phyloP scores from a whole-genome alignment of 2,888 invertebrate species.

The Synergus itoensis region DNA sequence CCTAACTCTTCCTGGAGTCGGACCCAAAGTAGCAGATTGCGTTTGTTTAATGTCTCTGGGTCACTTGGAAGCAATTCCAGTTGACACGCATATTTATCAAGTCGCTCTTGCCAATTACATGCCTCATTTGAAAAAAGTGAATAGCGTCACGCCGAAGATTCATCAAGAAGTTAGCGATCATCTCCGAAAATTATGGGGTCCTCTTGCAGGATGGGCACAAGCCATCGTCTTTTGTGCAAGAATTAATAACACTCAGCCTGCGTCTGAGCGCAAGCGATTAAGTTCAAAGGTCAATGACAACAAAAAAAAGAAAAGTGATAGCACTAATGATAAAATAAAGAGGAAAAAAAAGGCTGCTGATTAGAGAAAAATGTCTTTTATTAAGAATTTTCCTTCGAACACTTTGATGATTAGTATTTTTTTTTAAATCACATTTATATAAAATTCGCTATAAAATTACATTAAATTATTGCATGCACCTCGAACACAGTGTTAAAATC shows the following conservation, averaged over 20 bases:
- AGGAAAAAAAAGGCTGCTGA: not conserved
- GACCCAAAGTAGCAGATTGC: slow-evolving; percentile 98
- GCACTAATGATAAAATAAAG: not conserved
- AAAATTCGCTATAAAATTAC: not conserved
- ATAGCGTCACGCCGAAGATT: slow-evolving; percentile 89
- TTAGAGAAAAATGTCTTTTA: not conserved
- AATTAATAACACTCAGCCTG: slow-evolving; percentile 61
- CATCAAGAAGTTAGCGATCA: slow-evolving; percentile 92
- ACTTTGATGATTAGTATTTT: not conserved
- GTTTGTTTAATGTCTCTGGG: slow-evolving; percentile 97
- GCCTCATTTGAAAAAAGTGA: slow-evolving; percentile 86
- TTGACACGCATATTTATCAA: slow-evolving; percentile 97
- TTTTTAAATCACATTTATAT: not conserved
- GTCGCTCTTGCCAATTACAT: slow-evolving; percentile 90
- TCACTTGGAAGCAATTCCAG: slow-evolving; percentile 92
- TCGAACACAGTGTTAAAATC: not conserved
- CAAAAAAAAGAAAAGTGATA: not conserved
- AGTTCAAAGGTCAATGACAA: not conserved
- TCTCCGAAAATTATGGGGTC: slow-evolving; percentile 90
- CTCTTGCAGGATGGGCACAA: slow-evolving; percentile 96
- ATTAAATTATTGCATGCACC: not conserved
- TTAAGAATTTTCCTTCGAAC: not conserved
- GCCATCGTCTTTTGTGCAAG: slow-evolving; percentile 83
- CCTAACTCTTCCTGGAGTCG: slow-evolving; percentile 91
- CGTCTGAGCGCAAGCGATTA: not conserved